phyloP scores from a whole-genome alignment of 2,797 vertebrate genomes.

The Taenioides sp. region DNA sequence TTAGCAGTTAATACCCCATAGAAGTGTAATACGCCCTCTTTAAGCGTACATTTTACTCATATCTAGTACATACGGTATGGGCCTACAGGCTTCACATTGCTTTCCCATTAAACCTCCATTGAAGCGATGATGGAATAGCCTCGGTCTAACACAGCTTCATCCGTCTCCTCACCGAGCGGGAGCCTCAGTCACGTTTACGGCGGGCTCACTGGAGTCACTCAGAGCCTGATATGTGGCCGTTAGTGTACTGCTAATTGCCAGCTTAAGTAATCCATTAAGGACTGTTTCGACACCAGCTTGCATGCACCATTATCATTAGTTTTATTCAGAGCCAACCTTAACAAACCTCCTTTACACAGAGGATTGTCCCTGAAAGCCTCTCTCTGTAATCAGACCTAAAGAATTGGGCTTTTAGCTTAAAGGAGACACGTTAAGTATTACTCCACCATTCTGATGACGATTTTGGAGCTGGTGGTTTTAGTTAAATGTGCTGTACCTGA shows the following conservation, averaged over 20 bases:
- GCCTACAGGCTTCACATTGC: too few relatives aligned
- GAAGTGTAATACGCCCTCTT: too few relatives aligned
- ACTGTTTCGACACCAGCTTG: conserved; percentile 68
- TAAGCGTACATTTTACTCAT: too few relatives aligned
- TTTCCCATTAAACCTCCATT: background rate
- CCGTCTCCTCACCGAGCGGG: conserved; percentile 54
- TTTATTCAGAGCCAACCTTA: conserved; percentile 66
- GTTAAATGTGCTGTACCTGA: too few relatives aligned
- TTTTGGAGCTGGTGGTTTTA: too few relatives aligned
- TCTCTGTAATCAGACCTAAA: conserved; percentile 84
- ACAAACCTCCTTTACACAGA: conserved; percentile 55
- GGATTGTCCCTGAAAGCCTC: conserved; percentile 55
- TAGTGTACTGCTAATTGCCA: conserved; percentile 68
- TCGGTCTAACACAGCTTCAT: conserved; percentile 25
- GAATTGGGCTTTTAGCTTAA: conserved; percentile 49
- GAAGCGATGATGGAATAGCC: conserved; percentile 26
- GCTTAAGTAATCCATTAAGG: conserved; percentile 70
- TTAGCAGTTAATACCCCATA: too few relatives aligned
- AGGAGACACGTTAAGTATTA: background rate
- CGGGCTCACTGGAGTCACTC: conserved; percentile 57
- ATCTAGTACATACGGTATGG: too few relatives aligned
- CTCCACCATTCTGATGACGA: background rate
- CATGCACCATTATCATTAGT: conserved; percentile 69
- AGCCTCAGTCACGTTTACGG: conserved; percentile 39
- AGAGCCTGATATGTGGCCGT: conserved; percentile 60